These are phyloP conservation scores for Sebastes nivosus DNA, from an alignment of 2,797 vertebrate genomes.

Conservation along the genomic window DNA sequence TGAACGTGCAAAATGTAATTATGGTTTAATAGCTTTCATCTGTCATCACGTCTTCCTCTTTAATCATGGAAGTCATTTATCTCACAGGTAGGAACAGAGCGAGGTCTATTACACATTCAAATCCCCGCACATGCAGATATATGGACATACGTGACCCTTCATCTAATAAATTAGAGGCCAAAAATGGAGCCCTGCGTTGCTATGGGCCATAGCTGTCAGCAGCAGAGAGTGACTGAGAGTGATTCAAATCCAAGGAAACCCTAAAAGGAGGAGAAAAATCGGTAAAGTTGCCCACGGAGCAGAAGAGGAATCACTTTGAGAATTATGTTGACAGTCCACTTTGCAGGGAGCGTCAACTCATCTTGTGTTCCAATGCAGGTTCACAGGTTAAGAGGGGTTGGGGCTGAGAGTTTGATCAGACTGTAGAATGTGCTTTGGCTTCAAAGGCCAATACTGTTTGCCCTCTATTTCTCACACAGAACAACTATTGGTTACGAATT, in stretches of 20 bases:
- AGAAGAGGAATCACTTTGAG: constrained; percentile 67
- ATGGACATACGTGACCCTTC: constrained; percentile 59
- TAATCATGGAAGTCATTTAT: constrained; percentile 75
- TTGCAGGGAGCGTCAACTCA: constrained; percentile 66
- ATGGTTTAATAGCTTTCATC: constrained; percentile 78
- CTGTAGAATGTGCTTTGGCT: constrained; percentile 53
- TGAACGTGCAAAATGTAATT: constrained; percentile 76
- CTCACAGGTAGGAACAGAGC: constrained; percentile 57
- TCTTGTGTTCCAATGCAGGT: constrained; percentile 60
- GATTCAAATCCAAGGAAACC: constrained; percentile 51
- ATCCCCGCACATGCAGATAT: constrained; percentile 59
- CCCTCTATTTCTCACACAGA: constrained; percentile 48
- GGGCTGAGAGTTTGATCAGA: constrained; percentile 59
- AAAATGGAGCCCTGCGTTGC: constrained; percentile 65
- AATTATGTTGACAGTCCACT: constrained; percentile 76
- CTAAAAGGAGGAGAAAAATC: constrained; percentile 14
- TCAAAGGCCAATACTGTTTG: constrained; percentile 55
- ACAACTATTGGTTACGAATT: constrained; percentile 33
- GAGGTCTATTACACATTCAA: constrained; percentile 68
- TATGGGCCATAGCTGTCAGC: constrained; percentile 29
- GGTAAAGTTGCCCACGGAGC: constrained; percentile 32
- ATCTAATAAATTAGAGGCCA: constrained; percentile 67
- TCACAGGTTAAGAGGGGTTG: constrained; percentile 54
- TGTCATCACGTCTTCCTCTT: constrained; percentile 74
- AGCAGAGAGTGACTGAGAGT: constrained; percentile 20